Conservation (phyloP, 2,797 vertebrate species). For the Tadarida brasiliensis region DNA sequence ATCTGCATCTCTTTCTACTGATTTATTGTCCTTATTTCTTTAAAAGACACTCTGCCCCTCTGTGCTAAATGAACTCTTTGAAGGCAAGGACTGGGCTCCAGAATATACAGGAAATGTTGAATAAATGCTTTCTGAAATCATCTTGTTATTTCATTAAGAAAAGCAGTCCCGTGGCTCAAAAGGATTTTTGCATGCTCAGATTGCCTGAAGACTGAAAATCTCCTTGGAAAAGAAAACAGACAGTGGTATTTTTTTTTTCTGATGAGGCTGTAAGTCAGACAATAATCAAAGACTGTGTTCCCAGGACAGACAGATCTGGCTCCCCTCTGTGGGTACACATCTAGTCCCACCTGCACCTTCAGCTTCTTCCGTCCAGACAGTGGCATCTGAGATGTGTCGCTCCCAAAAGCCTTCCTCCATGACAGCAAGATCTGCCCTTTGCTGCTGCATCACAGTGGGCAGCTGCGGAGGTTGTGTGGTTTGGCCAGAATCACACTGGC, state of each 20-base stretch:
- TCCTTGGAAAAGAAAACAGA: slow-evolving; percentile 7
- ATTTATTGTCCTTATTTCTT: not conserved
- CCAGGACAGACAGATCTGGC: not conserved
- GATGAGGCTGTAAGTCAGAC: not conserved
- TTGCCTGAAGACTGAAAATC: not conserved
- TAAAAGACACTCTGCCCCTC: not conserved
- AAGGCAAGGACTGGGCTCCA: not conserved
- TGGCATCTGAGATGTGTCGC: not conserved
- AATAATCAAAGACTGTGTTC: not conserved
- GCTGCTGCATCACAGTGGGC: not conserved
- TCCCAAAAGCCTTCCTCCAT: not conserved
- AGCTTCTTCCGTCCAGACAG: not conserved
- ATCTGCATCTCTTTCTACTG: not conserved
- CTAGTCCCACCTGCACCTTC: not conserved
- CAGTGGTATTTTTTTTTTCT: not conserved
- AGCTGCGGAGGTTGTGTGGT: not conserved
- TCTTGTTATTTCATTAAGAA: slow-evolving; percentile 42
- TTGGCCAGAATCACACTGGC: not conserved
- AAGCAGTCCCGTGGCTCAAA: not conserved
- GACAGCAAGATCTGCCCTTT: not conserved
- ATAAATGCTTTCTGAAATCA: slow-evolving; percentile 47
- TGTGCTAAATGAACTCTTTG: not conserved
- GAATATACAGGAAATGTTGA: slow-evolving; percentile 25
- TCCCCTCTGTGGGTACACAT: fast-evolving
- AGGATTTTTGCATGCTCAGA: not conserved